phyloP scores from a whole-genome alignment of 2,113 vertebrate species.

The Daboia siamensis region DNA sequence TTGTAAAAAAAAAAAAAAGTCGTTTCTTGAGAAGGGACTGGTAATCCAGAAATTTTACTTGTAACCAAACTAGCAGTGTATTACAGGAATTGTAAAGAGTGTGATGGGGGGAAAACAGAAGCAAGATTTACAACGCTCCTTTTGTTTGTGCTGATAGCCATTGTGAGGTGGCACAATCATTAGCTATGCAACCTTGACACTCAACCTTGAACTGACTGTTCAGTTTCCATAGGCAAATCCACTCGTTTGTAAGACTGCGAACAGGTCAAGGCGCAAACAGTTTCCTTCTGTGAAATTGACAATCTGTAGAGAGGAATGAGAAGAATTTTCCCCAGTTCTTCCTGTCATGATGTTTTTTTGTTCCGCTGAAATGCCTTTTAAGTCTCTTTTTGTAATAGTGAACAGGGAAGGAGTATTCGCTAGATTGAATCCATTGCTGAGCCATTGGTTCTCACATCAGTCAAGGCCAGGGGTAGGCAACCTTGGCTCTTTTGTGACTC shows the following conservation, averaged over 20 bases:
- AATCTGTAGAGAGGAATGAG: not conserved
- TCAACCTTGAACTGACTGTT: not conserved
- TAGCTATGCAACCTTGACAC: not conserved
- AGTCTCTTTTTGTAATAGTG: constrained; percentile 3
- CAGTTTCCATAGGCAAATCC: not conserved
- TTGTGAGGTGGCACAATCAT: not conserved
- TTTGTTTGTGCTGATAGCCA: not conserved
- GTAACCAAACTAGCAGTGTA: not conserved
- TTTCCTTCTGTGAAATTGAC: not conserved
- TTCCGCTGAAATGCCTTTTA: not conserved
- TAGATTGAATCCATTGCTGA: not conserved
- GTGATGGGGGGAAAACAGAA: not conserved
- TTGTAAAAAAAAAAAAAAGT: not conserved
- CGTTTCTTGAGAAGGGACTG: not conserved
- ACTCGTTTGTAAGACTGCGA: not conserved
- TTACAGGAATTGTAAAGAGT: not conserved
- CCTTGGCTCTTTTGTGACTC: too few relatives aligned
- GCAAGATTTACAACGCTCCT: not conserved
- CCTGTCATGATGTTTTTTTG: not conserved
- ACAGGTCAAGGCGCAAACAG: not conserved
- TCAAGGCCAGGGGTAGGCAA: not conserved
- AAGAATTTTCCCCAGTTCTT: not conserved
- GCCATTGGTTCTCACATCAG: not conserved
- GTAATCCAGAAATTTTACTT: not conserved
- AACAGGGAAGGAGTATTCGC: not conserved